Evolutionary conservation across 2,797 vertebrate species (phyloP).

Genomic region (Pseudochaenichthys georgianus): DNA sequence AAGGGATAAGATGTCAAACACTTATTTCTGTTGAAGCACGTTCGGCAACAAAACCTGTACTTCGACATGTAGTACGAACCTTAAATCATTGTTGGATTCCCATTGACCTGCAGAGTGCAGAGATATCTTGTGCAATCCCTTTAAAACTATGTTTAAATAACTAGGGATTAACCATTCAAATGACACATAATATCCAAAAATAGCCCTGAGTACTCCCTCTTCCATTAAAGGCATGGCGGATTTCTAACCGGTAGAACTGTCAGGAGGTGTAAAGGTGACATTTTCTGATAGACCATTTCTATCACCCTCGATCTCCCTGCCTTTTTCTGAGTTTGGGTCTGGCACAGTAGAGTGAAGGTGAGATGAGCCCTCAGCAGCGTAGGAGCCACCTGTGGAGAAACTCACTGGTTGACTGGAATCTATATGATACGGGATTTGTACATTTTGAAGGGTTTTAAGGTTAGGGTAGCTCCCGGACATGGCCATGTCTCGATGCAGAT

Average conservation of each 20-base stretch:
- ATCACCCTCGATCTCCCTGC: conserved; percentile 8
- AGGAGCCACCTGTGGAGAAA: conserved; percentile 22
- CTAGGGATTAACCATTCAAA: neutral
- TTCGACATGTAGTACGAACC: neutral
- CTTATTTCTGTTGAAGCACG: neutral
- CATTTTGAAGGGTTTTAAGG: conserved; percentile 51
- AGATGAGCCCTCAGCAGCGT: conserved; percentile 19
- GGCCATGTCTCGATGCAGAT: conserved; percentile 73
- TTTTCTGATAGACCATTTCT: conserved; percentile 29
- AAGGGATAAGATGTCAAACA: conserved; percentile 10
- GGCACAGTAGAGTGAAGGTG: conserved; percentile 19
- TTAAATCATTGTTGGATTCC: conserved; percentile 4
- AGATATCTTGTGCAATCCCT: neutral
- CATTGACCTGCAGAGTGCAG: conserved; percentile 6
- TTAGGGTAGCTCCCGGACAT: conserved; percentile 76
- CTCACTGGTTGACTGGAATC: conserved; percentile 25
- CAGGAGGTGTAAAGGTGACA: conserved; percentile 66
- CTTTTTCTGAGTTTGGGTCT: conserved; percentile 30
- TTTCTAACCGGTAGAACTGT: conserved; percentile 76
- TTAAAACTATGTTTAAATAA: conserved; percentile 9
- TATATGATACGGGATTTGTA: conserved; percentile 12
- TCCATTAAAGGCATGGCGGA: conserved; percentile 42
- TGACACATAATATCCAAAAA: conserved; percentile 2
- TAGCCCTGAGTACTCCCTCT: conserved; percentile 28
- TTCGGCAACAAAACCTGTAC: conserved; percentile 1